phyloP scores from a whole-genome alignment of 2,113 vertebrate genomes.

The Cryptotis parvus region DNA sequence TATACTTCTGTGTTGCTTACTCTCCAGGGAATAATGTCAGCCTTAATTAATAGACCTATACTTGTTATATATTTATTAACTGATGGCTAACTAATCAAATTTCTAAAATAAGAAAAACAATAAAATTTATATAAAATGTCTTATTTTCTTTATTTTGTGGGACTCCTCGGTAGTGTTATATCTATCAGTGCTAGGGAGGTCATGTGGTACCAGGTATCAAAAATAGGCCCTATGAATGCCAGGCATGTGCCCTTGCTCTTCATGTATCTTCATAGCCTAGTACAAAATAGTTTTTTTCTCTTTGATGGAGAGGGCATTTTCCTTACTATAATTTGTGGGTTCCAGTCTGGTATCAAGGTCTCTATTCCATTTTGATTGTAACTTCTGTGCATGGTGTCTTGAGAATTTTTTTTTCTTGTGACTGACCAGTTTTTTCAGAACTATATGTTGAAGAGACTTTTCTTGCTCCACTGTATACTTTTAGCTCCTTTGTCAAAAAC shows the following conservation, averaged over 20 bases:
- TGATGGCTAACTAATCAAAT: constrained; percentile 10
- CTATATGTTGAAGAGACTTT: not conserved
- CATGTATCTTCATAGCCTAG: no score
- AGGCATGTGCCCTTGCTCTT: no score
- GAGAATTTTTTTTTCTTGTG: not conserved
- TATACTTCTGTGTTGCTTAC: not conserved
- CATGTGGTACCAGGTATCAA: no score
- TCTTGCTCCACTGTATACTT: not conserved
- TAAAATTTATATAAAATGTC: constrained; percentile 31
- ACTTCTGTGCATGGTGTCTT: not conserved
- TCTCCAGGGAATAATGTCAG: not conserved
- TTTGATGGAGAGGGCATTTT: not conserved
- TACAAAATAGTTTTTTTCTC: no score
- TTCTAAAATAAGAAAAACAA: not conserved
- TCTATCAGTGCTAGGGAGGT: no score
- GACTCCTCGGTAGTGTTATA: no score
- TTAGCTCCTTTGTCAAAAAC: not conserved
- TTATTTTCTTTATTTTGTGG: no score
- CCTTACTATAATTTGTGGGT: not conserved
- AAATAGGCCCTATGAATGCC: no score
- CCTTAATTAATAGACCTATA: constrained; percentile 8
- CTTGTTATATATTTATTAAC: constrained; percentile 27
- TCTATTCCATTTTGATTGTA: not conserved
- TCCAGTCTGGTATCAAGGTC: not conserved
- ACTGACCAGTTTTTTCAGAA: not conserved